Conservation (phyloP, 2,113 vertebrate species). For the Tauraco erythrolophus region DNA sequence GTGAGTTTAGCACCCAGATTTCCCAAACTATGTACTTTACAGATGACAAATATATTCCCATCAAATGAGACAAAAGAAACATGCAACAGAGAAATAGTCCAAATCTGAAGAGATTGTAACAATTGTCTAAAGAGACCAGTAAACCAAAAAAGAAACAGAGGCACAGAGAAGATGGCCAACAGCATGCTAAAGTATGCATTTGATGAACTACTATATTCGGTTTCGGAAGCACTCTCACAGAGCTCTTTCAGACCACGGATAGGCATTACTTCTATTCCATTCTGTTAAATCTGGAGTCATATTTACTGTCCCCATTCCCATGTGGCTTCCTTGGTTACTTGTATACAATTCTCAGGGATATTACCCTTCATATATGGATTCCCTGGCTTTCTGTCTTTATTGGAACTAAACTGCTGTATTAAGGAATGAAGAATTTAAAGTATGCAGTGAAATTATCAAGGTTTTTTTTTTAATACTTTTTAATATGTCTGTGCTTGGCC, state of each 20-base stretch:
- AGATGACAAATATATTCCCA: not conserved
- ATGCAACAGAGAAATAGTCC: not conserved
- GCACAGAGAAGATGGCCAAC: not conserved
- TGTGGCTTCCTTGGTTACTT: not conserved
- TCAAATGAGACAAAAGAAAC: not conserved
- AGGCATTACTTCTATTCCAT: not conserved
- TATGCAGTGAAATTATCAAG: not conserved
- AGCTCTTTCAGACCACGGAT: not conserved
- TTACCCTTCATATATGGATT: not conserved
- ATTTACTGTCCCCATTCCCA: not conserved
- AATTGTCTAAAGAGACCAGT: not conserved
- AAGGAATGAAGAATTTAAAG: not conserved
- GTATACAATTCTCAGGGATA: not conserved
- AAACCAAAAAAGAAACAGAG: not conserved
- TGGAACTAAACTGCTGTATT: not conserved
- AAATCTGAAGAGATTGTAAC: not conserved
- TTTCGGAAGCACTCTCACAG: not conserved
- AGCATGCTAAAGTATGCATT: not conserved
- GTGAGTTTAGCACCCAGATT: not conserved
- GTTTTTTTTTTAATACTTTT: not conserved
- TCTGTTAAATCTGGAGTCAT: not conserved
- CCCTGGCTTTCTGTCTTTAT: not conserved
- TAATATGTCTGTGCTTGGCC: not conserved
- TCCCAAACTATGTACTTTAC: not conserved
- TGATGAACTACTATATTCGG: not conserved